Base-by-base conservation (phyloP, 1,140 invertebrate species). In the Mycetomoellerius zeteki region DNA sequence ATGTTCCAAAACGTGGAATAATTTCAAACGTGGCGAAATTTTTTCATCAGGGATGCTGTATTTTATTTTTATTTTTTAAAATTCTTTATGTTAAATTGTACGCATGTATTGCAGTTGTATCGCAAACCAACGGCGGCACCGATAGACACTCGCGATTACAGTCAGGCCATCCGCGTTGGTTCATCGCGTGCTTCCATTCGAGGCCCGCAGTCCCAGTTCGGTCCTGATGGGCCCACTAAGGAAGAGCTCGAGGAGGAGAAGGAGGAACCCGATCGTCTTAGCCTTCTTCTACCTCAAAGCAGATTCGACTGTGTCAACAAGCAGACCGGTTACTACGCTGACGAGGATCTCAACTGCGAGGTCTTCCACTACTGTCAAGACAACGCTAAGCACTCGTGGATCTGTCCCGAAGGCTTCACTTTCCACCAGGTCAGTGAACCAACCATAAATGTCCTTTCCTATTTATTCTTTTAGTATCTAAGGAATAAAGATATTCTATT, bases 281-380 rank as follows among this genome's bases (percentile, higher is more conserved):
- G 97, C 16, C 95, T 97, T 58, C 96, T 99, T 30, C 95, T 99
- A 69, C 97, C 97, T 65, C 97, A 98, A 91, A 98, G 98, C 73
- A 98, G 98, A 93, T 99, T 99, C 94, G 96, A 97, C 92, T 99
- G 98, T 93, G 96, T 96, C 50, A 96, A 96, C 88, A 97, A 97
- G 90, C 97, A 98, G 91, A 98, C 98, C 24, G 98, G 98, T 21
- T 99, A 99, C 95, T 99, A 99, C 93, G 98, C 98, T 27, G 98
- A 99, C 92, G 97, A 98, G 90, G 97, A 97, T 71, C 96, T 99
- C 30, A 97, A 97, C 91, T 99, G 98, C 92, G 98, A 99, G 94
- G 98, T 99, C 0, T 99, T 99, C 97, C 98, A 99, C 94, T 99
- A 99, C 94, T 99, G 98, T 93, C 98, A 98, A 92, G 98, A 98